Evolutionary conservation across 1,140 invertebrate species (phyloP), one percentile per base, ranked within the genome.

Genomic region (Drosophila ficusphila): DNA sequence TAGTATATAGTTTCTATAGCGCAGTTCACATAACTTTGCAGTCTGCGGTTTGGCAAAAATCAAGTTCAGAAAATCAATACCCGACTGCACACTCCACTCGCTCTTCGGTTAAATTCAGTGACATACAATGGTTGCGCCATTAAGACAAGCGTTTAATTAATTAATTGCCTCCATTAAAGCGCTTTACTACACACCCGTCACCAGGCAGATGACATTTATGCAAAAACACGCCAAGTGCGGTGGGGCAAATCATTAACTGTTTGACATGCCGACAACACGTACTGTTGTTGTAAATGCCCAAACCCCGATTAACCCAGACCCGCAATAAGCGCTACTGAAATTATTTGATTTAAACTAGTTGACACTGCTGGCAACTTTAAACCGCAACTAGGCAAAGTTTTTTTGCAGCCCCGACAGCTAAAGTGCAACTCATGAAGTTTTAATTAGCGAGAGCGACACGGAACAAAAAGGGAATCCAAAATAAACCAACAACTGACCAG

Each of bases 61-160:
- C n/a, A n/a, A n/a, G n/a, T n/a, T n/a, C n/a, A n/a, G 42, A 75
- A 79, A 79, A 79, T 79, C 77, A 75, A 79, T 79, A 54, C 19
- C 12, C 23, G 27, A 71, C 53, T 71, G 29, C 64, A 51, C 29
- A 38, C 29, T 42, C 23, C 23, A 46, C 21, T 34, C 33, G 7
- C 38, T 54, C 34, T 53, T 38, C 27, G 27, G 7, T 25, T 52
- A 18, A 25, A 46, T 18, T 23, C 27, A 31, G 12, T 12, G 36
- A 41, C 12, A 12, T 33, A 48, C 53, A 41, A 54, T 42, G 29
- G 56, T 9, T 16, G 38, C 57, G 9, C 44, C 46, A 58, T 79
- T 79, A 76, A 65, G 65, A 48, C 41, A 34, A 57, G 67, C 71
- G 62, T 79, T 61, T 61, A 57, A 61, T 81, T 72, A 81, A 81